These are phyloP conservation scores for Apocheima hispidaria DNA, from an alignment of 2,888 invertebrate species.

Conservation along the genomic window DNA sequence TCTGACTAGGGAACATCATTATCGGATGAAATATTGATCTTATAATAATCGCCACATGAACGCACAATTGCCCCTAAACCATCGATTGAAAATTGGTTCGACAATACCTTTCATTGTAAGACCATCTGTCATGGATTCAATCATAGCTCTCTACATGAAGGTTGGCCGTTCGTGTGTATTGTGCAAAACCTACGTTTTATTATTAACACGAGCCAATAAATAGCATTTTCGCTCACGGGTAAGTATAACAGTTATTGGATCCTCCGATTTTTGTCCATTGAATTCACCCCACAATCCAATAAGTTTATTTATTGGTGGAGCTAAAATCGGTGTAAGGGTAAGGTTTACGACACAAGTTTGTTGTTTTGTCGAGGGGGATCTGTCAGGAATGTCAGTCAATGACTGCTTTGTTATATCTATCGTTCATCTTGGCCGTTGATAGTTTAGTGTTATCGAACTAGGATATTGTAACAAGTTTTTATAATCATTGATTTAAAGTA, in stretches of 20 bases:
- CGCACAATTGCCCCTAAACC: conserved; percentile 74
- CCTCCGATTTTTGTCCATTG: conserved; percentile 52
- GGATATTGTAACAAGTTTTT: conserved; percentile 24
- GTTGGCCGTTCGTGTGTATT: conserved; percentile 63
- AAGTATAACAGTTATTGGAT: conserved; percentile 73
- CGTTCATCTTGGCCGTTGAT: conserved; percentile 61
- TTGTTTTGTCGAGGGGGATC: conserved; percentile 69
- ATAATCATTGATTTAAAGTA: background rate
- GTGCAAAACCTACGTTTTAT: conserved; percentile 67
- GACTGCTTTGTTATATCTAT: conserved; percentile 64
- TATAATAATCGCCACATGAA: conserved; percentile 61
- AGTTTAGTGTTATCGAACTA: conserved; percentile 49
- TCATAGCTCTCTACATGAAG: conserved; percentile 69
- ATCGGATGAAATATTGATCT: conserved; percentile 59
- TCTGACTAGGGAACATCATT: conserved; percentile 58
- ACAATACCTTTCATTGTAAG: conserved; percentile 73
- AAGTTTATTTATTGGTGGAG: conserved; percentile 80
- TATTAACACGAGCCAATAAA: conserved; percentile 66
- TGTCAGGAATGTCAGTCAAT: conserved; percentile 67
- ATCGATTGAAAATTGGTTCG: conserved; percentile 70
- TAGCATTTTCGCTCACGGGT: conserved; percentile 66
- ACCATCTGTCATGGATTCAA: conserved; percentile 81
- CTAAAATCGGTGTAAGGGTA: conserved; percentile 75
- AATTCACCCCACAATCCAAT: conserved; percentile 69
- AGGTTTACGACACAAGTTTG: conserved; percentile 75